Percentiles rank a stretch among this genome's conserved stretches.
These are phyloP conservation scores for Sarcophaga peregrina DNA, from an alignment of 1,140 invertebrate genomes.

Conservation along the genomic window DNA sequence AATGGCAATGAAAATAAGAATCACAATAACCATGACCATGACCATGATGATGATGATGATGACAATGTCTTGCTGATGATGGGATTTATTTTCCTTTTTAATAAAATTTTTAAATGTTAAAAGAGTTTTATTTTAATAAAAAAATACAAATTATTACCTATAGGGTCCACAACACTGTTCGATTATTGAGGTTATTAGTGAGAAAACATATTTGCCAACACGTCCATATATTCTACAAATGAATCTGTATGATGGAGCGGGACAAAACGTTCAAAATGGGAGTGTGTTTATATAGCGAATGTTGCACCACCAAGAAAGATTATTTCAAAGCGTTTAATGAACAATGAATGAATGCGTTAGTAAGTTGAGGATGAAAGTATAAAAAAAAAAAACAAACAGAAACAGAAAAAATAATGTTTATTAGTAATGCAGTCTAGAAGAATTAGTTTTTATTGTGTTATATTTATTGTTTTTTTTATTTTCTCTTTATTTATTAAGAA, in stretches of 20 bases:
- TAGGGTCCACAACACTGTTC: slow-evolving; percentile 64
- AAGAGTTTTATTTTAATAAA: no score
- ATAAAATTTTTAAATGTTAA: no score
- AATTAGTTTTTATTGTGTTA: background rate
- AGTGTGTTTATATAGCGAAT: background rate
- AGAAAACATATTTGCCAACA: slow-evolving; percentile 61
- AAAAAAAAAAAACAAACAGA: no score
- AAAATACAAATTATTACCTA: slow-evolving; percentile 56
- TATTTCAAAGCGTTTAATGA: background rate
- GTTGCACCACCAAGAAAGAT: background rate
- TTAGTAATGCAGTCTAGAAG: slow-evolving; percentile 31
- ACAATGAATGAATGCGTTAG: slow-evolving; percentile 22
- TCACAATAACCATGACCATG: no score
- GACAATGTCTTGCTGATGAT: no score
- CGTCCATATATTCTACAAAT: slow-evolving; percentile 64
- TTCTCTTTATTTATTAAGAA: no score
- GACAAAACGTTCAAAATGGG: background rate
- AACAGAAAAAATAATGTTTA: background rate
- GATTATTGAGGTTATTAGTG: slow-evolving; percentile 61
- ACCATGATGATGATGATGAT: no score
- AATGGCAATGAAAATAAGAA: background rate
- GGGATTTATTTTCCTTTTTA: no score
- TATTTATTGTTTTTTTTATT: background rate
- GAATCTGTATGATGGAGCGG: slow-evolving; percentile 38
- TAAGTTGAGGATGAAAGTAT: slow-evolving; percentile 19